Percentiles rank a stretch among this genome's conserved stretches.
Evolutionary conservation across 2,113 vertebrate genomes (phyloP).

Genomic region (Odocoileus virginianus): DNA sequence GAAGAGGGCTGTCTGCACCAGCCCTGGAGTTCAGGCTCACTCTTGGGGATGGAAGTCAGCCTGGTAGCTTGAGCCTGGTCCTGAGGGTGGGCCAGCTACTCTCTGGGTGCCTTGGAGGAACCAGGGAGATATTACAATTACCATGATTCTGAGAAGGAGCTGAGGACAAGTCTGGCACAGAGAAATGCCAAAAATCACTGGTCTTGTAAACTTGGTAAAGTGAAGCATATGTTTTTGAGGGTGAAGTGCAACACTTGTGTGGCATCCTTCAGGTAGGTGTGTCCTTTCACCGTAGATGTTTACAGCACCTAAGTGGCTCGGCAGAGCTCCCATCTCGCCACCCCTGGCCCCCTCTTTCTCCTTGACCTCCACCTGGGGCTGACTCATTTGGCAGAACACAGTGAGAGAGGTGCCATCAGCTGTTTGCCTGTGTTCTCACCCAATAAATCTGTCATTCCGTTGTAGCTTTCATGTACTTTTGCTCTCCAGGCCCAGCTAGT

Average conservation of each 20-base stretch:
- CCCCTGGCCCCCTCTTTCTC: not conserved
- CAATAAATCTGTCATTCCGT: fast-evolving
- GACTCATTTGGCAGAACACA: not conserved
- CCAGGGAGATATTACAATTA: not conserved
- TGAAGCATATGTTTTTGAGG: not conserved
- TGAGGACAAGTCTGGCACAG: not conserved
- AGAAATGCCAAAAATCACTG: not conserved
- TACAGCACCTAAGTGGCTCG: not conserved
- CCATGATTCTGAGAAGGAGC: not conserved
- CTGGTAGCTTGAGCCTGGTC: not conserved
- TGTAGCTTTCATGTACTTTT: not conserved
- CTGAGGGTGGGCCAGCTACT: not conserved
- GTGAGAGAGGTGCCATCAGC: not conserved
- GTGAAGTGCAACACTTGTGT: not conserved
- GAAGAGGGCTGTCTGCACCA: not conserved
- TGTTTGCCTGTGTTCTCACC: not conserved
- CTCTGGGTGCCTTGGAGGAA: not conserved
- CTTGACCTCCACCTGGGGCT: not conserved
- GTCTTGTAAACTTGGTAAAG: not conserved
- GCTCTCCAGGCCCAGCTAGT: not conserved
- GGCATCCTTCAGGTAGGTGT: not conserved
- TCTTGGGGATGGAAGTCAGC: not conserved
- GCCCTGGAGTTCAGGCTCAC: not conserved
- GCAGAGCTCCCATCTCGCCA: not conserved
- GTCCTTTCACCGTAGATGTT: not conserved